Evolutionary conservation across 2,113 vertebrate genomes (phyloP).

Genomic region (Conger conger): DNA sequence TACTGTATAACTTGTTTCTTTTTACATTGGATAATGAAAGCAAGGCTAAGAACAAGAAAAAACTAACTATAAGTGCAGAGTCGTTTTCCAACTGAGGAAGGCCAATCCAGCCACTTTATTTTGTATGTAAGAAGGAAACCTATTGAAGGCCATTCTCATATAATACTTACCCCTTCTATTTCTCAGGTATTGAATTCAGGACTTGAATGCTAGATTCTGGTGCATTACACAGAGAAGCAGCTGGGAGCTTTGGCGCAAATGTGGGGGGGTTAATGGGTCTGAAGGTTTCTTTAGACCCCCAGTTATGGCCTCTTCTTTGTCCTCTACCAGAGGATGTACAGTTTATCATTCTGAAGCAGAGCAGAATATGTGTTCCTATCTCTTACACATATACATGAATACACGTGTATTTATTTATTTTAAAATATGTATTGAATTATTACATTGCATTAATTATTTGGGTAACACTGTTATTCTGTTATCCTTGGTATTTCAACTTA

Average conservation of each 20-base stretch:
- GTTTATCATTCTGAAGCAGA: neutral
- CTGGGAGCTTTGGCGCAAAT: neutral
- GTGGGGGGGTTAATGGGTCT: conserved; percentile 14
- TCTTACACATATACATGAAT: neutral
- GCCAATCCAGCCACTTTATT: neutral
- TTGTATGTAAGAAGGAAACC: neutral
- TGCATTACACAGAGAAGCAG: neutral
- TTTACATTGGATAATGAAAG: neutral
- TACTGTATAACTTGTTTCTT: neutral
- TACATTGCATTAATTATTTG: neutral
- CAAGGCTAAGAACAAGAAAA: neutral
- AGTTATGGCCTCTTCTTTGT: neutral
- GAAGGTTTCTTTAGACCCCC: neutral
- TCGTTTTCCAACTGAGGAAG: neutral
- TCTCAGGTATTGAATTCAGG: neutral
- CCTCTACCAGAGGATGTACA: neutral
- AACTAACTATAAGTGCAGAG: neutral
- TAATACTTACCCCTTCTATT: neutral
- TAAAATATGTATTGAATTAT: too few species aligned
- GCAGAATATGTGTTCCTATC: neutral
- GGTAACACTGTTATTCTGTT: neutral
- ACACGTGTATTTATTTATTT: neutral
- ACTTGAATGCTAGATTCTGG: neutral
- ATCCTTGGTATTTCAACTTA: neutral
- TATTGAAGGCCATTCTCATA: neutral